Evolutionary conservation across 1,140 invertebrate species (phyloP), one percentile per base, ranked within the genome.

Genomic region (Drosophila takahashii): DNA sequence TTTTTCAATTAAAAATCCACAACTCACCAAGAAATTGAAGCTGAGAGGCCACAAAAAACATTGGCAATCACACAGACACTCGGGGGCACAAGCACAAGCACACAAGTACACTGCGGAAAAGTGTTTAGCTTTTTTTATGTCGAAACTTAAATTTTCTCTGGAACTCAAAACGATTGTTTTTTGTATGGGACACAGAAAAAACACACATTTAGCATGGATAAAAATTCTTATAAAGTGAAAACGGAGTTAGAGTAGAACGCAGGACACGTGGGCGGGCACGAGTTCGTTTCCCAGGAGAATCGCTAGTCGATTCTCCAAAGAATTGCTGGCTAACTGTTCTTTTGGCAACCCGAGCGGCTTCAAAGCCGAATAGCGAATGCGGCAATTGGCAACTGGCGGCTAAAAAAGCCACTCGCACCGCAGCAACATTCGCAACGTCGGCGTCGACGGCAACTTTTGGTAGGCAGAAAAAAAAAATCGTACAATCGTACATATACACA

Each of bases 341-440:
- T 61, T 77, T 37, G 48, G 56, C 47, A 72, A 41, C 57, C 89
- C 89, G 89, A 79, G 85, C 89, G 74, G 81, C 83, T 89, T 85
- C 80, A 89, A 89, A 85, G 89, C 89, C 87, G 75, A 90, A 90
- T 66, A 66, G 78, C 89, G 89, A 90, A 90, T 90, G 89, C 80
- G 83, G 83, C 81, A 86, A 79, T 61, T 66, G 81, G 78, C 74
- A 71, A 71, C 60, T 75, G 77, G 72, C 73, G 79, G 84, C 89
- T 83, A 77, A 90, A 87, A 90, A 86, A 83, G 83, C 83, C 77
- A 77, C 85, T 81, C 74, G 65, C 57, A 62, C 53, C 78, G 67
- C 67, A 42, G 67, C 60, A 67, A 65, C 62, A 42, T 39, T 47
- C 32, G 42, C 73, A 70, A 42, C 76, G 58, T 32, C 74, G 52